phyloP scores from a whole-genome alignment of 2,888 invertebrate species.

The Drosophila suboccidentalis region DNA sequence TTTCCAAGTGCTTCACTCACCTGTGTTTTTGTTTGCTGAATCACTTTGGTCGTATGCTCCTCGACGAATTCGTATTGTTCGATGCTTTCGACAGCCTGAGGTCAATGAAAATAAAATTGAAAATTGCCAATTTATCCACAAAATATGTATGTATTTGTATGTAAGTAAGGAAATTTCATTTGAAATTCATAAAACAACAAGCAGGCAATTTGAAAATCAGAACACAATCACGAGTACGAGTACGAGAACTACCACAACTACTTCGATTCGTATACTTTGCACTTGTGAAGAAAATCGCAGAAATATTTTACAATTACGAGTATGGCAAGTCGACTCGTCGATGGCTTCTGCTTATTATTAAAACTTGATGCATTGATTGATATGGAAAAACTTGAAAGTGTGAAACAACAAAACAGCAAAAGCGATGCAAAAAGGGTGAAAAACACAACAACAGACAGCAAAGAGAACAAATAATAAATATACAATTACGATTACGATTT shows the following conservation, averaged over 20 bases:
- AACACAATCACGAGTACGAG: slow-evolving; percentile 35
- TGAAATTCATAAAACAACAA: slow-evolving; percentile 38
- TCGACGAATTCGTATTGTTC: slow-evolving; percentile 85
- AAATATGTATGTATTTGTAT: slow-evolving; percentile 10
- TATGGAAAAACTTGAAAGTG: slow-evolving; percentile 62
- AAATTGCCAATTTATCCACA: slow-evolving; percentile 49
- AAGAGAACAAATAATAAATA: slow-evolving; percentile 21
- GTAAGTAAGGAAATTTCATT: slow-evolving; percentile 24
- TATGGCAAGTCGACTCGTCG: slow-evolving; percentile 11
- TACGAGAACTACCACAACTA: slow-evolving; percentile 21
- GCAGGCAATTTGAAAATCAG: slow-evolving; percentile 47
- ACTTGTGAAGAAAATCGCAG: slow-evolving; percentile 57
- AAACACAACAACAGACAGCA: slow-evolving; percentile 24
- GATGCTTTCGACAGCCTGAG: slow-evolving; percentile 85
- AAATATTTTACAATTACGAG: slow-evolving; percentile 53
- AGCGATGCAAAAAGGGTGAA: slow-evolving; percentile 32
- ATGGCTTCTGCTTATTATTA: slow-evolving; percentile 73
- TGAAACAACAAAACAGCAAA: slow-evolving; percentile 59
- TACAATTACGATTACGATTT: slow-evolving; percentile 18
- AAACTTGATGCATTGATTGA: slow-evolving; percentile 65
- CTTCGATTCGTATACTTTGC: slow-evolving; percentile 67
- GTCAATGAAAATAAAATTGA: slow-evolving; percentile 70
- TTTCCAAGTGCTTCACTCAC: slow-evolving; percentile 56
- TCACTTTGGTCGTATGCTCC: slow-evolving; percentile 84
- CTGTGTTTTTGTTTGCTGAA: slow-evolving; percentile 83